Conservation (phyloP, 2,797 vertebrate genomes). For the Graptemys geographica region DNA sequence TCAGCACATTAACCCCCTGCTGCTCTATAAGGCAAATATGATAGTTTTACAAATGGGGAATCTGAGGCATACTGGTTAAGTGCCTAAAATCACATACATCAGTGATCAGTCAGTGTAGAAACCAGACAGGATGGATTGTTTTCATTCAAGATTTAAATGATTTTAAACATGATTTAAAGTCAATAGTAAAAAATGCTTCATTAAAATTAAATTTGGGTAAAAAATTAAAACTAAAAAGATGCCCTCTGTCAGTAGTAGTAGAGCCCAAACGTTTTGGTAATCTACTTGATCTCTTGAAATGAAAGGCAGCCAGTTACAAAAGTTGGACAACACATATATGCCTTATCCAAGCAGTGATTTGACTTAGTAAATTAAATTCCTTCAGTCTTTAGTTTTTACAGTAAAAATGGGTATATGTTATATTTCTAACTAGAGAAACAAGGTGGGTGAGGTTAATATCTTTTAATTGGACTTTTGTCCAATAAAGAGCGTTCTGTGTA, state of each 20-base stretch:
- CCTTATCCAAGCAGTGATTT: neutral
- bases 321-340: neutral
- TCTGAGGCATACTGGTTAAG: neutral
- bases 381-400: neutral
- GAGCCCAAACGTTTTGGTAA: neutral
- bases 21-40: neutral
- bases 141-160: neutral
- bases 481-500: neutral
- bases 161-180: neutral
- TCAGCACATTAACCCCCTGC: neutral
- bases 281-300: neutral
- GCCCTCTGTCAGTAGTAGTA: neutral
- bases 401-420: neutral
- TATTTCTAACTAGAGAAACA: neutral
- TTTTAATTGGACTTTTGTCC: neutral
- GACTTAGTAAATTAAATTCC: neutral
- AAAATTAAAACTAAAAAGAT: neutral
- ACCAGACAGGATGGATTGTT: neutral
- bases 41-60: neutral
- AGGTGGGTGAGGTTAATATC: neutral
- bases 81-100: neutral
- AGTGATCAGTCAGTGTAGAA: neutral
- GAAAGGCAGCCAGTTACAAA: no score
- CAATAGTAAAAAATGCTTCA: neutral
- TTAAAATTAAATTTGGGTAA: neutral